Evolutionary conservation across 2,888 invertebrate genomes (phyloP).

Genomic region (Lutraria lutraria): DNA sequence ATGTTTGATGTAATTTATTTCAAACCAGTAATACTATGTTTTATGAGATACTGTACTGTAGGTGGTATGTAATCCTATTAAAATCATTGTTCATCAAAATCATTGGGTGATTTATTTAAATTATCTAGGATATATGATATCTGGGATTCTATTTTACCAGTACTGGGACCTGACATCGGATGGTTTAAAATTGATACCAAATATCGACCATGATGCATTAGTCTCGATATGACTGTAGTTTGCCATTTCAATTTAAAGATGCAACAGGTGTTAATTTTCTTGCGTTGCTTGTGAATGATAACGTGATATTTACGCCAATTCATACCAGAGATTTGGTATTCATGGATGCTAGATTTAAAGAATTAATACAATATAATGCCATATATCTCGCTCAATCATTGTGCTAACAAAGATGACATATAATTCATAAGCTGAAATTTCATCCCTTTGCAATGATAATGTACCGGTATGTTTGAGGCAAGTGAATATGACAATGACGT

Average conservation of each 20-base stretch:
- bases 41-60: not conserved
- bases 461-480: not conserved
- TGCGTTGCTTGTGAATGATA: not conserved
- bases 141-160: not conserved
- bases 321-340: not conserved
- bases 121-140: not conserved
- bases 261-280: constrained; percentile 19
- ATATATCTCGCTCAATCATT: not conserved
- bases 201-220: constrained; percentile 28
- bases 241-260: constrained; percentile 30
- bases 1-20: not conserved
- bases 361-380: not conserved
- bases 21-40: not conserved
- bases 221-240: constrained; percentile 21
- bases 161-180: not conserved
- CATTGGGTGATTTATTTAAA: not conserved
- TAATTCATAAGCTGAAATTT: constrained; percentile 40
- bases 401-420: not conserved
- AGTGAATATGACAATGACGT: constrained; percentile 8
- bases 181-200: constrained; percentile 12
- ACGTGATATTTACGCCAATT: not conserved
- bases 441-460: constrained; percentile 21
- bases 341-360: not conserved
- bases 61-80: not conserved
- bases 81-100: not conserved